Base-by-base conservation (phyloP, 2,797 vertebrate species). In the Chaetophractus vellerosus region DNA sequence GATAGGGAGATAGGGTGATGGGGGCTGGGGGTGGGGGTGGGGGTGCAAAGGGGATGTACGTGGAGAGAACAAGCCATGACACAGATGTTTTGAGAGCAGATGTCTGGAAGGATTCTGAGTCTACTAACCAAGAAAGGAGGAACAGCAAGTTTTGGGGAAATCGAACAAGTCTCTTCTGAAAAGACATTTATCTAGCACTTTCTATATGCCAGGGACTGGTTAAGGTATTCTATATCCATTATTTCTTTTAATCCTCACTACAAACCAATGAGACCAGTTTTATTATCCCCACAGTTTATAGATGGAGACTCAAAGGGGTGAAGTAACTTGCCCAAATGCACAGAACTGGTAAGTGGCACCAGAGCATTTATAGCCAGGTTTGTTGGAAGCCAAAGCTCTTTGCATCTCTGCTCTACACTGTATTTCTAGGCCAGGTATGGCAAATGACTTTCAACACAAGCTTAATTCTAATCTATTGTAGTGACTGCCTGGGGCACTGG, bases 21-120 rank as follows among this genome's bases (percentile, higher is more conserved):
- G 0, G 18, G 12, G n/a, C n/a, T n/a, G n/a, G 6, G 18, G 9
- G 2, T 2, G 21, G 1, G 4, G 0, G 14, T 2, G 7, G 38
- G 38, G 50, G 50, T 19, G 52, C 14, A 55, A 55, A 55, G 5
- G 52, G 52, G 52, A 2, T 24, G 5, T 31, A 1, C 10, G 9
- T 2, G 24, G 9, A 76, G n/a, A n/a, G 26, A 68, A 81, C 0
- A 19, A 48, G 55, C 2, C 1, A 21, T 2, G 4, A 1, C 36
- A 38, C 18, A 45, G 50, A 81, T 2, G 6, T 24, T 48, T 91
- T 1, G 0, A 2, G 9, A 48, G 10, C 5, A 9, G 12, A 26
- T 11, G 23, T 9, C 3, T 3, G 19, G n/a, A 24, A 69, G 1
- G 6, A 64, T 21, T 80, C 52, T 61, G 24, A 63, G 55, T 48